These are phyloP conservation scores for Byasa hedistus DNA, from an alignment of 2,888 invertebrate genomes.

Conservation along the genomic window DNA sequence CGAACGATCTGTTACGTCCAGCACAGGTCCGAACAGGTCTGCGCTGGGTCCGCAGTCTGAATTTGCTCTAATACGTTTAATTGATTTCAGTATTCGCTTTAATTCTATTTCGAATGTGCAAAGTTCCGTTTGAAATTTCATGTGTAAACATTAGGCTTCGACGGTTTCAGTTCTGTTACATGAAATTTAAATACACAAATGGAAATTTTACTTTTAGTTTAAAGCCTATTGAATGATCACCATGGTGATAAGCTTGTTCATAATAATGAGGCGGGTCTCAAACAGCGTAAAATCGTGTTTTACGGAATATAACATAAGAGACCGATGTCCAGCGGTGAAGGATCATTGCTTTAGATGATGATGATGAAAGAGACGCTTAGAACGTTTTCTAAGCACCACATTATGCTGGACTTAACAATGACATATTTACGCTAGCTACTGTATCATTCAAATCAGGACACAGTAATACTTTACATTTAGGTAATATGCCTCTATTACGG, in stretches of 20 bases:
- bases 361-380: background rate
- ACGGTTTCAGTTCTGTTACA: slow-evolving; percentile 1
- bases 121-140: slow-evolving; percentile 6
- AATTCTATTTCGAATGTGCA: slow-evolving; percentile 18
- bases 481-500: too few species aligned
- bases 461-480: too few species aligned
- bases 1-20: slow-evolving; percentile 28
- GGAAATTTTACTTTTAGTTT: too few species aligned
- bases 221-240: too few species aligned
- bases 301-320: too few species aligned
- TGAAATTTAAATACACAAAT: background rate
- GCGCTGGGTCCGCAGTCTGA: slow-evolving; percentile 1
- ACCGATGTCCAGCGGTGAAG: background rate
- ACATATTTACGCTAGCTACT: too few species aligned
- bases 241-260: too few species aligned
- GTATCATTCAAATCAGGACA: too few species aligned
- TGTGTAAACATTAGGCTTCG: background rate
- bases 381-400: background rate
- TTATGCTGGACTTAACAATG: too few species aligned
- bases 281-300: too few species aligned
- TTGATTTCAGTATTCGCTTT: slow-evolving; percentile 28
- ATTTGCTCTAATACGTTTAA: slow-evolving; percentile 28
- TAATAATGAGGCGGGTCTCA: too few species aligned
- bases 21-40: background rate
- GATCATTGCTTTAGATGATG: background rate